Base-by-base conservation (phyloP, 2,888 invertebrate species). In the Himalopsyche anomala region DNA sequence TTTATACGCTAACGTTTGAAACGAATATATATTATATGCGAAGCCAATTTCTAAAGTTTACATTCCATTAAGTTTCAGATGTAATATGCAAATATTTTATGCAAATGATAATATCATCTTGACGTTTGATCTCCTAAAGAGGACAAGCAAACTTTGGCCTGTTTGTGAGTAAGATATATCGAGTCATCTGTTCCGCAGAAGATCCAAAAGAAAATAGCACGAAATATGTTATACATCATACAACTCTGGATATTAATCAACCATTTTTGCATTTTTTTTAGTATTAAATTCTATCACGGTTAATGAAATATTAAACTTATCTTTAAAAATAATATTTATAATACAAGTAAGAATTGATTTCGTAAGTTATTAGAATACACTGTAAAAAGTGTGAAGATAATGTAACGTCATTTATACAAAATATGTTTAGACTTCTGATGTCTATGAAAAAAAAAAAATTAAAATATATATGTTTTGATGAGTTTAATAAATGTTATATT, bases 151-250 rank as follows among this genome's bases (percentile, higher is more conserved):
- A 74, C 74, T 74, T 74, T 15, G 38, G 74, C 74, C 36, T 74
- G 74, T 74, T 74, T 74, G 74, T 74, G 74, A 74, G 74, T 36
- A 74, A 74, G 74, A 74, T 74, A 74, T 74, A 74, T 74, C 15
- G 74, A 74, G 36, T 74, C 74, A 74, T 74, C 74, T 74, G 12
- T 74, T 74, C 15, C 36, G 74, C 36, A 36, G 19, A 15, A 74
- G 74, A 74, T 74, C 11, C 38, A 36, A 2, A 5, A 38, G 15
- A 36, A 74, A 74, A 74, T 15, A 19, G 38, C 12, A 15, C 6
- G 36, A 36, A 74, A 36, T 36, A 74, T 36, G 38, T 0, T 36
- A 12, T 28, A 28, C 19, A 36, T 69, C 8, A 69, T 8, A 12
- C 38, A 74, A 36, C 38, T 15, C 51, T 1, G 15, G 51, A 51